Conservation (phyloP, 2,888 invertebrate species). For the Andrena camellia region DNA sequence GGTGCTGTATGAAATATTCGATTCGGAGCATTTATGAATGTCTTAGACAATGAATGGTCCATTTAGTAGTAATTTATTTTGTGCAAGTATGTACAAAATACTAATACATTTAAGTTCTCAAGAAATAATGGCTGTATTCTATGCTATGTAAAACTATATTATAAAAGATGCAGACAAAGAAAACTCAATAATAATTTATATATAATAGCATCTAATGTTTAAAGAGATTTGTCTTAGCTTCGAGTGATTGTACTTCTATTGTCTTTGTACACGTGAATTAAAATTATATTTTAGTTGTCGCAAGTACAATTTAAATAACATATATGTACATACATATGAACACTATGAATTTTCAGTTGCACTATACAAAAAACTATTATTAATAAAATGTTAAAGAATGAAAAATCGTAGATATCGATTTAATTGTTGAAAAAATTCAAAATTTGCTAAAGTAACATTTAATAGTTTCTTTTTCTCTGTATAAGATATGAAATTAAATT, state of each 20-base stretch:
- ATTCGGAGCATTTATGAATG: constrained; percentile 62
- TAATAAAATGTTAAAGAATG: constrained; percentile 31
- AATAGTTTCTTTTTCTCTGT: constrained; percentile 1
- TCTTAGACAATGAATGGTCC: constrained; percentile 53
- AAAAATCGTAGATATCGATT: constrained; percentile 29
- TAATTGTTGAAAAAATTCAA: constrained; percentile 33
- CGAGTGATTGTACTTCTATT: constrained; percentile 22
- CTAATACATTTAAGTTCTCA: constrained; percentile 38
- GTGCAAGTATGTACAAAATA: constrained; percentile 44
- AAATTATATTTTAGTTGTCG: constrained; percentile 27
- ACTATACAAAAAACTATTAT: constrained; percentile 35
- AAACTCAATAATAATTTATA: constrained; percentile 33
- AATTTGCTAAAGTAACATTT: constrained; percentile 37
- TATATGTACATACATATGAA: constrained; percentile 17
- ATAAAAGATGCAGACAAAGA: constrained; percentile 20
- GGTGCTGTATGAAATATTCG: constrained; percentile 68
- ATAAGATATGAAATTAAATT: constrained; percentile 31
- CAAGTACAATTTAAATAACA: constrained; percentile 23
- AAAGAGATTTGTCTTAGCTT: constrained; percentile 26
- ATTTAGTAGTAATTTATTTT: constrained; percentile 44
- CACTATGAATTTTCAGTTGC: constrained; percentile 12
- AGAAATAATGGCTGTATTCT: constrained; percentile 45
- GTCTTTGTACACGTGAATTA: constrained; percentile 25
- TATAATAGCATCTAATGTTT: constrained; percentile 23
- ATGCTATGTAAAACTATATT: constrained; percentile 41